phyloP scores from a whole-genome alignment of 2,888 invertebrate genomes.

The Hyposoter dolosus region DNA sequence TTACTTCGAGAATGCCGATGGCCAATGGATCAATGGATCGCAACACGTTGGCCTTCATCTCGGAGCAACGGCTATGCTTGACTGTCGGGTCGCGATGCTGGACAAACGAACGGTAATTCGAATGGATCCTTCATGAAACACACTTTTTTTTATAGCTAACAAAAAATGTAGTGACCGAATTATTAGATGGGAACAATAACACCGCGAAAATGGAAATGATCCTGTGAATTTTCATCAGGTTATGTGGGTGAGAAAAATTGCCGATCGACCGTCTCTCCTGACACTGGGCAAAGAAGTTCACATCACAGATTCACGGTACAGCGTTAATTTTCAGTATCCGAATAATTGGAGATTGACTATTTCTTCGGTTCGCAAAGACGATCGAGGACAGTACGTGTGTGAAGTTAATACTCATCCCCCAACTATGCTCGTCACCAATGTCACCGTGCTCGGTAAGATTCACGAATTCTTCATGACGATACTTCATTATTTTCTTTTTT shows the following conservation, averaged over 20 bases:
- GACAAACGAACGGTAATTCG: constrained; percentile 88
- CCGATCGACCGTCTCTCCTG: constrained; percentile 88
- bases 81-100: constrained; percentile 90
- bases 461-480: background rate
- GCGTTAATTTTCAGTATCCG: constrained; percentile 89
- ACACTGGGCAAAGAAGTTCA: constrained; percentile 89
- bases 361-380: constrained; percentile 89
- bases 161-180: background rate
- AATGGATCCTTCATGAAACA: background rate
- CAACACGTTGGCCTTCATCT: constrained; percentile 87
- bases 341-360: constrained; percentile 90
- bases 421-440: constrained; percentile 90
- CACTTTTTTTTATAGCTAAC: background rate
- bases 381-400: constrained; percentile 92
- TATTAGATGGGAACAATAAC: background rate
- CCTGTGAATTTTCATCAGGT: constrained; percentile 84
- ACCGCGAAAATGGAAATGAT: background rate
- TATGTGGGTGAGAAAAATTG: constrained; percentile 89
- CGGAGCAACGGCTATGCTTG: constrained; percentile 88
- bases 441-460: constrained; percentile 90
- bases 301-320: constrained; percentile 88
- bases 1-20: constrained; percentile 87
- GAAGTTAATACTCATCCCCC: constrained; percentile 94
- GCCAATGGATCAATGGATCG: constrained; percentile 86
- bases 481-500: background rate